Conservation (phyloP, 2,888 invertebrate genomes). For the Tipula vernalis region DNA sequence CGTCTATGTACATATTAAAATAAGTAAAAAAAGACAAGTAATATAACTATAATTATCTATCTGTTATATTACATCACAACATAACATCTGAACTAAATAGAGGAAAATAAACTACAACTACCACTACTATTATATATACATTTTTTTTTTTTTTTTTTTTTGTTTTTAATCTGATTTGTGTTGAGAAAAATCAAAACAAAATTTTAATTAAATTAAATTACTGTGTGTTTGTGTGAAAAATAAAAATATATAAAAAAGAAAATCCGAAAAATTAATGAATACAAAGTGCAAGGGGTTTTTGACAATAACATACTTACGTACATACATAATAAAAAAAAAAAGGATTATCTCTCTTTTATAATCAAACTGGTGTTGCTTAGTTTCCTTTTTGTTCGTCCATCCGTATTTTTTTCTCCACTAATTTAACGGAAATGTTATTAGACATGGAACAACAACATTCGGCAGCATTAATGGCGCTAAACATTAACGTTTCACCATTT, state of each 20-base stretch:
- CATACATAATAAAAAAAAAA: neutral
- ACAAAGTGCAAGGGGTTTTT: neutral
- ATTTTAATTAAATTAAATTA: neutral
- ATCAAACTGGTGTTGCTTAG: neutral
- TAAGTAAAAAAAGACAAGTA: neutral
- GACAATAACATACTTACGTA: neutral
- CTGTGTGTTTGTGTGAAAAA: neutral
- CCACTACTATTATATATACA: neutral
- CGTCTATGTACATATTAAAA: neutral
- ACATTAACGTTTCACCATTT: conserved; percentile 81
- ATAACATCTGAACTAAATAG: neutral
- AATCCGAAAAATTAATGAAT: neutral
- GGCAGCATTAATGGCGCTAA: conserved; percentile 73
- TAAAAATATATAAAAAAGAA: neutral
- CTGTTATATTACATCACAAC: neutral
- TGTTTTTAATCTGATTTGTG: neutral
- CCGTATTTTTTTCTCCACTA: conserved; percentile 15
- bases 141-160: neutral
- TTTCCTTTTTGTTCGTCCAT: conserved; percentile 10
- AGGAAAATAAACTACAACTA: neutral
- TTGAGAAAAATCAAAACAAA: conserved; percentile 4
- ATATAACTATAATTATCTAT: neutral
- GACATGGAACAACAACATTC: conserved; percentile 75
- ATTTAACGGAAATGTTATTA: conserved; percentile 52
- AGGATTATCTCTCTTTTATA: neutral